phyloP scores from a whole-genome alignment of 2,113 vertebrate genomes.

The Isurus oxyrinchus region DNA sequence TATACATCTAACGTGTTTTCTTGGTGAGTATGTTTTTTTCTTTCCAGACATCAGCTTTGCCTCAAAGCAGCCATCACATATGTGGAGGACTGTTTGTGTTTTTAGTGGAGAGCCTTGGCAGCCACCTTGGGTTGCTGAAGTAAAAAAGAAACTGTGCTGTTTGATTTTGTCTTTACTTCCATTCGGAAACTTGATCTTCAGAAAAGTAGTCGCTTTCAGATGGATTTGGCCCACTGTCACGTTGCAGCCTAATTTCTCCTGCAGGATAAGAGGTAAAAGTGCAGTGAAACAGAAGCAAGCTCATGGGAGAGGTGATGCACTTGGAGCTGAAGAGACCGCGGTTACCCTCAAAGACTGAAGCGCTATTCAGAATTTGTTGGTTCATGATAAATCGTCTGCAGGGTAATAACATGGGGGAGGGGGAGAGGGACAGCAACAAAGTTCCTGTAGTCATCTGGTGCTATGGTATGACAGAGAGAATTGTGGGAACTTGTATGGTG shows the following conservation, averaged over 20 bases:
- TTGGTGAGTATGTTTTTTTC: constrained; percentile 54
- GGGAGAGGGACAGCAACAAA: constrained; percentile 59
- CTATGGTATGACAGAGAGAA: constrained; percentile 74
- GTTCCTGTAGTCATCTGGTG: constrained; percentile 71
- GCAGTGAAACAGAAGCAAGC: constrained; percentile 18
- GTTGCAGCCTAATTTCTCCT: not conserved
- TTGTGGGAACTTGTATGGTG: constrained; percentile 76
- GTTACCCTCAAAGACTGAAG: constrained; percentile 46
- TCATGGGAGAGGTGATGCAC: not conserved
- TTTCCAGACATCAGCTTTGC: constrained; percentile 46
- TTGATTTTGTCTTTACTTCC: constrained; percentile 50
- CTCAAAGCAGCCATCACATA: constrained; percentile 52
- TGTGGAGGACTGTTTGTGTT: constrained; percentile 55
- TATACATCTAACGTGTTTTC: constrained; percentile 41
- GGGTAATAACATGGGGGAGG: constrained; percentile 59
- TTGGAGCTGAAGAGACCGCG: not conserved
- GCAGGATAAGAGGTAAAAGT: not conserved
- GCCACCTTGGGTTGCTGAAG: constrained; percentile 43
- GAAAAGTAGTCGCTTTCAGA: not conserved
- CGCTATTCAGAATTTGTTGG: constrained; percentile 66
- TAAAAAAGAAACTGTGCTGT: constrained; percentile 47
- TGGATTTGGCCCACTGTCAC: not conserved
- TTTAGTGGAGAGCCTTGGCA: constrained; percentile 50
- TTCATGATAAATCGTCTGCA: constrained; percentile 71
- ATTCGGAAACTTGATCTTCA: constrained; percentile 48